Evolutionary conservation across 2,888 invertebrate genomes (phyloP), one percentile per base, ranked within the genome.

Genomic region (Parnassius glacialis): DNA sequence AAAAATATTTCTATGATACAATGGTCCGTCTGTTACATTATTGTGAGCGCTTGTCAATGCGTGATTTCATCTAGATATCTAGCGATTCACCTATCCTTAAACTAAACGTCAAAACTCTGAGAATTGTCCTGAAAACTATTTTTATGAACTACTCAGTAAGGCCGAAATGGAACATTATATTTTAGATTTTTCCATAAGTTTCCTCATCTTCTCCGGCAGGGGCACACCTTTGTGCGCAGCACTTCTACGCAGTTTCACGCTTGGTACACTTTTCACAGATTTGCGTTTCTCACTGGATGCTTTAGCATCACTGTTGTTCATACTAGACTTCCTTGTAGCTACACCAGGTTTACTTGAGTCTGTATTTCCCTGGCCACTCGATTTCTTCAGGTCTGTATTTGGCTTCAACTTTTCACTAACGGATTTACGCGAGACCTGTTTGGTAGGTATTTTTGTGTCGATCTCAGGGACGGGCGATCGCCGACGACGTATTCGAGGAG

Each of bases 1-100:
- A 89, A 87, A 90, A 87, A 89, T 87, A 87, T 85, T 80, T 82
- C 73, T 85, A 84, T 84, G 76, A 77, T 80, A 82, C 79, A 83
- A 76, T 90, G 90, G 90, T 90, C 90, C 90, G 76, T 81, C 69
- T 74, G 87, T 87, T 87, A 76, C 87, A 51, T 80, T 73, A 74
- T 80, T 78, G 82, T 83, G 84, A 86, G 85, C 81, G 69, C 76
- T 77, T 73, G 79, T 74, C 34, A 79, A 79, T 79, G 84, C 81
- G 81, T 72, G 80, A 79, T 74, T 75, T 74, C 70, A 77, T 83
- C 78, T 78, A 79, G 70, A 62, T 68, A 70, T 72, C 85, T 84
- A 83, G 80, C 83, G 79, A 74, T 78, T 70, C 69, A 67, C 73
- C 78, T 78, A 80, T 59, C 61, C 66, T 69, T 74, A 71, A 61